Conservation (phyloP, 53 echinoderm and acorn worm genomes). For the Mesocentrotus franciscanus region DNA sequence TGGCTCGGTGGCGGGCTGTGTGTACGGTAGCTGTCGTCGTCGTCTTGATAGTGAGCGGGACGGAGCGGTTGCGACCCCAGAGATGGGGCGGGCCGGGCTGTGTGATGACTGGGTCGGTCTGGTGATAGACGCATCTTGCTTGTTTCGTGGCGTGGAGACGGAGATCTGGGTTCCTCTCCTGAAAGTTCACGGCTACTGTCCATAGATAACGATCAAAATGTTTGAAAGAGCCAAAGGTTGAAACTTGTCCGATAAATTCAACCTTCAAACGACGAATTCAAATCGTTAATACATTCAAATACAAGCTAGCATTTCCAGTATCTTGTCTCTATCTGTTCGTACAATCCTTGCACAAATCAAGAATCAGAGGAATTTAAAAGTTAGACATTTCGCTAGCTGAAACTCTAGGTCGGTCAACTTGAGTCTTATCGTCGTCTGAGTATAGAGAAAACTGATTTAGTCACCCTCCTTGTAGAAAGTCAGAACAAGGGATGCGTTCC, state of each 20-base stretch:
- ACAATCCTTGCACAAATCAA: neutral
- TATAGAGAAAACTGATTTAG: neutral
- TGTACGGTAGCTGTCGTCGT: neutral
- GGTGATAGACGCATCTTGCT: constrained; percentile 49
- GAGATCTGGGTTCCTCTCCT: constrained; percentile 42
- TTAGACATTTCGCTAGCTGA: neutral
- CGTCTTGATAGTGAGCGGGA: constrained; percentile 44
- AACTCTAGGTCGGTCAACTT: neutral
- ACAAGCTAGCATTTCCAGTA: neutral
- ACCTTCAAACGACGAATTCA: neutral
- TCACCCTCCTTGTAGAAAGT: neutral
- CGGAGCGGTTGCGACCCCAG: constrained; percentile 32
- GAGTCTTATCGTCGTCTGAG: neutral
- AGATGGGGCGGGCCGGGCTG: neutral
- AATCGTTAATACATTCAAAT: neutral
- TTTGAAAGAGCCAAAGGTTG: neutral
- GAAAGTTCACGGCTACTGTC: constrained; percentile 37
- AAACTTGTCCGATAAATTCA: neutral
- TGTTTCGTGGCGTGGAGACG: constrained; percentile 34
- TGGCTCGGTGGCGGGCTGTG: constrained; percentile 46
- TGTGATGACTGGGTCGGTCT: constrained; percentile 19
- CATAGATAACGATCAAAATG: constrained; percentile 56
- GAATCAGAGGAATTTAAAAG: neutral
- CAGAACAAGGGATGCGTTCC: neutral
- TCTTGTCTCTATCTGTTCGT: neutral